These are phyloP conservation scores for Drosophila parvula DNA, from an alignment of 1,140 invertebrate genomes.

Conservation along the genomic window DNA sequence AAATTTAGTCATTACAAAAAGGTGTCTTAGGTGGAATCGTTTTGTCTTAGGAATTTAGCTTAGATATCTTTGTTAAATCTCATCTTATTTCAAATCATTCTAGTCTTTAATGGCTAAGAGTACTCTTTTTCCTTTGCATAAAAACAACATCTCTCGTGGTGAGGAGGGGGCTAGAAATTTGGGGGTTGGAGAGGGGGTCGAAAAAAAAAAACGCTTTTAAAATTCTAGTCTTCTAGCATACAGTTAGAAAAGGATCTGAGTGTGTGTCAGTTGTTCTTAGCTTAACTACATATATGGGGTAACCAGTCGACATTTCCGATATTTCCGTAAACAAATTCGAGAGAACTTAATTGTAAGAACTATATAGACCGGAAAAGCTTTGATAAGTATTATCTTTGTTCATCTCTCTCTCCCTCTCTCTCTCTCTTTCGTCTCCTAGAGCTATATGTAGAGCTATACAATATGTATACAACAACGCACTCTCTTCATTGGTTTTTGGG, in stretches of 20 bases:
- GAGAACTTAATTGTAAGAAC: constrained; percentile 51
- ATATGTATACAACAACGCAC: constrained; percentile 57
- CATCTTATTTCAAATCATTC: constrained; percentile 80
- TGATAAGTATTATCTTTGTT: constrained; percentile 39
- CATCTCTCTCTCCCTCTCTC: constrained; percentile 21
- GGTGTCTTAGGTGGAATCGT: constrained; percentile 82
- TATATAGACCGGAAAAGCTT: constrained; percentile 38
- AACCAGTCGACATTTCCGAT: constrained; percentile 70
- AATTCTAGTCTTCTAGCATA: constrained; percentile 31
- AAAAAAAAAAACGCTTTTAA: constrained; percentile 37
- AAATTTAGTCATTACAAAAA: constrained; percentile 80
- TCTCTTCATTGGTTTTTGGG: constrained; percentile 47
- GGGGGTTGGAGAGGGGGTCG: neutral
- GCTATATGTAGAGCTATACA: constrained; percentile 58
- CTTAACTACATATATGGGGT: constrained; percentile 69
- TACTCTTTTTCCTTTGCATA: constrained; percentile 45
- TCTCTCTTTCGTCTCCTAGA: constrained; percentile 37
- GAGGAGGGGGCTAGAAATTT: constrained; percentile 24
- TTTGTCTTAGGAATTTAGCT: constrained; percentile 82
- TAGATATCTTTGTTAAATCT: constrained; percentile 75
- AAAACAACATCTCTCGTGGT: constrained; percentile 48
- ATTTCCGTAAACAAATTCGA: constrained; percentile 57
- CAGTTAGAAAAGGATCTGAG: constrained; percentile 51
- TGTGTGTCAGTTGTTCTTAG: constrained; percentile 60
- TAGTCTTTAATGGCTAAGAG: constrained; percentile 76